Evolutionary conservation across 2,113 vertebrate species (phyloP).

Genomic region (Struthidea cinerea): DNA sequence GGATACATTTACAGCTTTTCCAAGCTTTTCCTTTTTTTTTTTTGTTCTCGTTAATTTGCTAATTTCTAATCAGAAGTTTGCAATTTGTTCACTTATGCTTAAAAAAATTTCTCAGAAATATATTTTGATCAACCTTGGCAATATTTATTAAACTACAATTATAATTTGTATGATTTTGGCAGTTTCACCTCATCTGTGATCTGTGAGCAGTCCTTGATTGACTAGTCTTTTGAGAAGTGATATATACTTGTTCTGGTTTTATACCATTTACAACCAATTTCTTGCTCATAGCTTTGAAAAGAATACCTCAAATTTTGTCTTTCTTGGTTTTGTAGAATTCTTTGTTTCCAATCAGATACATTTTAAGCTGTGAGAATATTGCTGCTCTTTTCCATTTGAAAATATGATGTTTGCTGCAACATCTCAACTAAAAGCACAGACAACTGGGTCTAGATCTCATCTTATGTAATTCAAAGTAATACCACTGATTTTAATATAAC

Average conservation of each 20-base stretch:
- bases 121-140: not conserved
- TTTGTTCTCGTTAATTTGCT: not conserved
- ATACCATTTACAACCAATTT: not conserved
- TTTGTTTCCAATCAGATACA: not conserved
- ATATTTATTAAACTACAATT: not conserved
- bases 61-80: not conserved
- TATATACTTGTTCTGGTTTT: not conserved
- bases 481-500: not conserved
- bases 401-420: not conserved
- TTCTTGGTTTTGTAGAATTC: not conserved
- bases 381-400: not conserved
- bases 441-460: rapidly evolving
- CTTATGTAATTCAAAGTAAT: not conserved
- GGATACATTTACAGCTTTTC: not conserved
- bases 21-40: not conserved
- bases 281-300: not conserved
- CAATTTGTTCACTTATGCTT: not conserved
- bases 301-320: not conserved
- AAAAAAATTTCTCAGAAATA: not conserved
- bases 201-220: not conserved
- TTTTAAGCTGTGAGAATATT: not conserved
- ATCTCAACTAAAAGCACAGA: not conserved
- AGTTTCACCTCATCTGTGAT: not conserved
- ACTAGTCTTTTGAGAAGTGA: not conserved
- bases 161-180: not conserved